phyloP scores from a whole-genome alignment of 2,888 invertebrate genomes.

The Muscina levida region DNA sequence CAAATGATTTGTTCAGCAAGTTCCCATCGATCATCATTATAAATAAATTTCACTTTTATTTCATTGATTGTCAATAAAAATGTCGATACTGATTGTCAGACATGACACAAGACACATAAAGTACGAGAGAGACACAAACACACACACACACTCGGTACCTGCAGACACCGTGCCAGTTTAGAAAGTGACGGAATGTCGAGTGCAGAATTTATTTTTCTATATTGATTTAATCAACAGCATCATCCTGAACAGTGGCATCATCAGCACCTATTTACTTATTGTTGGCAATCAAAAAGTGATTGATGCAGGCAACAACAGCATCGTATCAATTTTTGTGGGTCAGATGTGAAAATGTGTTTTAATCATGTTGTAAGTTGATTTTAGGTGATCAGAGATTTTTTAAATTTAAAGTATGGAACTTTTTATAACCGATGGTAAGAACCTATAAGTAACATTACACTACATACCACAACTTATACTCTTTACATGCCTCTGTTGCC shows the following conservation, averaged over 20 bases:
- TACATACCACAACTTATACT: too few species aligned
- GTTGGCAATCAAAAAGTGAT: too few species aligned
- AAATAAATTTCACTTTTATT: constrained; percentile 37
- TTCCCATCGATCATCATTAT: constrained; percentile 32
- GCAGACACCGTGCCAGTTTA: too few species aligned
- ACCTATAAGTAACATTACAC: too few species aligned
- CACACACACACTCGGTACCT: background rate
- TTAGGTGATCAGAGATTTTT: too few species aligned
- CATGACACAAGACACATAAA: background rate
- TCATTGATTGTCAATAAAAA: constrained; percentile 23
- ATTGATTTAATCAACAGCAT: constrained; percentile 12
- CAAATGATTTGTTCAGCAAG: constrained; percentile 10
- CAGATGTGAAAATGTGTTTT: too few species aligned
- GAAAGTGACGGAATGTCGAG: constrained; percentile 2
- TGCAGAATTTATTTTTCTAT: constrained; percentile 44
- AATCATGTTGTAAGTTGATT: too few species aligned
- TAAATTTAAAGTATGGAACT: too few species aligned
- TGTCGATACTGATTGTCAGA: background rate
- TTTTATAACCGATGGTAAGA: too few species aligned
- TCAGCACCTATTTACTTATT: background rate
- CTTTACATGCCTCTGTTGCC: too few species aligned
- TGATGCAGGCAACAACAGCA: too few species aligned
- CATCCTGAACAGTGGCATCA: background rate
- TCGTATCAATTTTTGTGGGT: too few species aligned
- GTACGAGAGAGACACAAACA: constrained; percentile 1